phyloP scores from a whole-genome alignment of 2,888 invertebrate genomes.

The Thera britannica region DNA sequence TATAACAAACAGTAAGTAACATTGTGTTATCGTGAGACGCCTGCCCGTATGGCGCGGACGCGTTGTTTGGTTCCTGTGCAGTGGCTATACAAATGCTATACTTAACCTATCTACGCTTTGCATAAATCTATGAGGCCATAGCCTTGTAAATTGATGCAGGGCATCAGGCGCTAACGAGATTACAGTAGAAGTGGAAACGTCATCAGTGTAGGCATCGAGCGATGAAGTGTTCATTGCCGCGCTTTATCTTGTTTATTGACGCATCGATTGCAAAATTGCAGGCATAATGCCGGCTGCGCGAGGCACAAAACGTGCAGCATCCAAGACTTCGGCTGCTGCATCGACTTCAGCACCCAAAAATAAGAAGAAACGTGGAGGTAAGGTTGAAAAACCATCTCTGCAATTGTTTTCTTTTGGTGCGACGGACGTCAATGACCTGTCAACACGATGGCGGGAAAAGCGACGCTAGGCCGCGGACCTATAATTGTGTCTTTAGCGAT shows the following conservation, averaged over 20 bases:
- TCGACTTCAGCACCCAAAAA: constrained; percentile 72
- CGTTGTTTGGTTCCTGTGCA: constrained; percentile 78
- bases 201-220: constrained; percentile 61
- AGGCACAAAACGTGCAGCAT: constrained; percentile 80
- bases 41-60: constrained; percentile 59
- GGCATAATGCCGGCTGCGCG: constrained; percentile 82
- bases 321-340: constrained; percentile 69
- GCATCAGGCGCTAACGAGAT: constrained; percentile 70
- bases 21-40: constrained; percentile 45
- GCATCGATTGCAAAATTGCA: constrained; percentile 78
- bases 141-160: constrained; percentile 75
- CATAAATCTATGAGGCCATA: constrained; percentile 76
- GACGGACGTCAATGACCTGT: constrained; percentile 83
- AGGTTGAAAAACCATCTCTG: constrained; percentile 48
- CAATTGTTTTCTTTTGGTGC: constrained; percentile 73
- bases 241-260: constrained; percentile 74
- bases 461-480: constrained; percentile 38
- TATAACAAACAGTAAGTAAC: constrained; percentile 72
- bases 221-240: constrained; percentile 66
- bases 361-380: constrained; percentile 82
- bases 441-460: constrained; percentile 81
- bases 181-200: constrained; percentile 73
- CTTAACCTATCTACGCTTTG: constrained; percentile 80
- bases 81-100: constrained; percentile 81
- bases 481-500: constrained; percentile 47